phyloP scores from a whole-genome alignment of 1,140 invertebrate genomes.

The Eufriesea mexicana region DNA sequence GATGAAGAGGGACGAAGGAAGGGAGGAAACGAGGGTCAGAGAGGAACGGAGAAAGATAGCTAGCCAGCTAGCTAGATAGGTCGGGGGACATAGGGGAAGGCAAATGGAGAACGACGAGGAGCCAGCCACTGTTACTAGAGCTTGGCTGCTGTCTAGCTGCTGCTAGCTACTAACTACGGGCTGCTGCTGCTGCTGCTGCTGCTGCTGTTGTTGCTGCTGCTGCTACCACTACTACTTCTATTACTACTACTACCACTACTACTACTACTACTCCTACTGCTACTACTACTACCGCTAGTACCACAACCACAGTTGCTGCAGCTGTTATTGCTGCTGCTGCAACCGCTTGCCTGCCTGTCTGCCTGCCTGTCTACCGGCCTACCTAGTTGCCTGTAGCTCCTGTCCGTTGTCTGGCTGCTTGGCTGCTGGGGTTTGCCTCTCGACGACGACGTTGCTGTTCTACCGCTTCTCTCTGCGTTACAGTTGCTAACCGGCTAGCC shows the following conservation, averaged over 20 bases:
- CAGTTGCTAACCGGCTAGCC: conserved; percentile 27
- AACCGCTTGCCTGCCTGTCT: not conserved
- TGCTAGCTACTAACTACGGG: conserved; percentile 19
- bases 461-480: conserved; percentile 3
- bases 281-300: too few relatives aligned
- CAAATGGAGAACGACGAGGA: conserved; percentile 64
- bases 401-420: conserved; percentile 28
- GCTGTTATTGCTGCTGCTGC: too few relatives aligned
- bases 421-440: conserved; percentile 10
- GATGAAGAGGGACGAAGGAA: conserved; percentile 29
- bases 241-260: too few relatives aligned
- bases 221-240: too few relatives aligned
- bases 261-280: too few relatives aligned
- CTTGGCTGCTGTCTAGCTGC: conserved; percentile 46
- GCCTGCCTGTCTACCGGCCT: not conserved
- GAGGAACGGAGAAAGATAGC: conserved; percentile 26
- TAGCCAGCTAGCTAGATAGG: conserved; percentile 9
- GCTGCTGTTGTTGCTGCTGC: not conserved
- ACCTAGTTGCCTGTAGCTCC: conserved; percentile 15
- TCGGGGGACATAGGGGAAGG: conserved; percentile 50
- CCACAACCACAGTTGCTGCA: too few relatives aligned
- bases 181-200: conserved; percentile 17
- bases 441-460: conserved; percentile 28
- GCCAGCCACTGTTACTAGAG: conserved; percentile 47
- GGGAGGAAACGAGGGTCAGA: conserved; percentile 5